These are phyloP conservation scores for Amblyjoppa fuscipennis DNA, from an alignment of 2,888 invertebrate species.

Conservation along the genomic window DNA sequence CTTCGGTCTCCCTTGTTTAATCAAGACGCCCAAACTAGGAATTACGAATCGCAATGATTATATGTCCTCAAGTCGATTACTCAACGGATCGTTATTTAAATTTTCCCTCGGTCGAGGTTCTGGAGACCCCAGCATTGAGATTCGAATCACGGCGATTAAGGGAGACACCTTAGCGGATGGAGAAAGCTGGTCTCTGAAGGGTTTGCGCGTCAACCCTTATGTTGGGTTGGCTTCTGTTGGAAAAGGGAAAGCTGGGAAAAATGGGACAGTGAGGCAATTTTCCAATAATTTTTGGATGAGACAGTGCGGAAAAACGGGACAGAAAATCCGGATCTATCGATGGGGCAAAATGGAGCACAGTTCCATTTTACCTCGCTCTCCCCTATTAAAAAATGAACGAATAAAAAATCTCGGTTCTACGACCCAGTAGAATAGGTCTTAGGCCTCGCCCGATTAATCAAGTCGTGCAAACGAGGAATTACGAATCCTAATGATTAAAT, in stretches of 20 bases:
- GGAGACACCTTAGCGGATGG: neutral
- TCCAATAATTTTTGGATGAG: no score
- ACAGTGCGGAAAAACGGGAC: no score
- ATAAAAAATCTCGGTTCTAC: neutral
- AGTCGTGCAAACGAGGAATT: constrained; percentile 1
- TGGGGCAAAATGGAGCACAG: no score
- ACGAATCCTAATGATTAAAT: constrained; percentile 24
- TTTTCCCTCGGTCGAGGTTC: constrained; percentile 7
- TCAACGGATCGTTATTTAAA: constrained; percentile 2
- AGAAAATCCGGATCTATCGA: no score
- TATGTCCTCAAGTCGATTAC: neutral
- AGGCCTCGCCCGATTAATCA: neutral
- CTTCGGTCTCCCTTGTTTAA: neutral
- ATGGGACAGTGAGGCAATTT: no score
- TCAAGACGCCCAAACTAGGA: neutral
- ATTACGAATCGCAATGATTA: constrained; percentile 17
- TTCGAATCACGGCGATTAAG: constrained; percentile 8
- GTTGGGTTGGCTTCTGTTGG: no score
- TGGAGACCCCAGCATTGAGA: neutral
- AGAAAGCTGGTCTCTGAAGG: neutral
- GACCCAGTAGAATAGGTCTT: neutral
- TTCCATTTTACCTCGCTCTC: no score
- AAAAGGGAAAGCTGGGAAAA: no score
- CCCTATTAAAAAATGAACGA: no score
- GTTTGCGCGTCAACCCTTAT: constrained; percentile 22